Base-by-base conservation (phyloP, 2,888 invertebrate species). In the Eugnorisma glareosa region DNA sequence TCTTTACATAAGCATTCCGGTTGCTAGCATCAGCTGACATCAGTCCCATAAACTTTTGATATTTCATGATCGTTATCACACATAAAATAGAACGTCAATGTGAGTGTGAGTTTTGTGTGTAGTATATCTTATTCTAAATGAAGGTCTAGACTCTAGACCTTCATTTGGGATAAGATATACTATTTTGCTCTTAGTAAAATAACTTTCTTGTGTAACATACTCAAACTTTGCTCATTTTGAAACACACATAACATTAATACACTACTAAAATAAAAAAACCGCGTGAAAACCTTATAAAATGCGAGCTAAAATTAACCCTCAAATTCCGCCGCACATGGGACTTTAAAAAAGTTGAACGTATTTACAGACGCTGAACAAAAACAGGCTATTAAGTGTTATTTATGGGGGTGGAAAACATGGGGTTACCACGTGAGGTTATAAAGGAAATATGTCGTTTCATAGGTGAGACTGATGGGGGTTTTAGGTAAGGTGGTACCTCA, bases 311-410 rank as follows among this genome's bases (percentile, higher is more conserved):
- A 81, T 88, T 79, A 88, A 83, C 80, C 81, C 87, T 82, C 71
- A 79, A 87, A 81, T 59, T 74, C 63, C 67, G 66, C 79, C 79
- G 74, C 81, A 82, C 76, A 82, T 85, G 81, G 72, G 83, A 85
- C 84, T 87, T 85, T 82, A 76, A 86, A 88, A 87, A 84, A 85
- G 78, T 85, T 78, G 61, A 74, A 64, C 86, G 71, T 81, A 86
- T 83, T 85, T 82, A 76, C 80, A 82, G 82, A 71, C 77, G 76
- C 70, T 79, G 78, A 73, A 80, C 77, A 87, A 81, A 88, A 87
- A 89, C 82, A 64, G 83, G 77, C 79, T 77, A 81, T 89, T 88
- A 84, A 71, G 37, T 61, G 84, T 88, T 87, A 88, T 88, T 88
- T 88, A 87, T 82, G 78, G 71, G 54, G 48, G 67, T 68, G 70